phyloP scores from a whole-genome alignment of 2,888 invertebrate genomes.

The Acleris sparsana region DNA sequence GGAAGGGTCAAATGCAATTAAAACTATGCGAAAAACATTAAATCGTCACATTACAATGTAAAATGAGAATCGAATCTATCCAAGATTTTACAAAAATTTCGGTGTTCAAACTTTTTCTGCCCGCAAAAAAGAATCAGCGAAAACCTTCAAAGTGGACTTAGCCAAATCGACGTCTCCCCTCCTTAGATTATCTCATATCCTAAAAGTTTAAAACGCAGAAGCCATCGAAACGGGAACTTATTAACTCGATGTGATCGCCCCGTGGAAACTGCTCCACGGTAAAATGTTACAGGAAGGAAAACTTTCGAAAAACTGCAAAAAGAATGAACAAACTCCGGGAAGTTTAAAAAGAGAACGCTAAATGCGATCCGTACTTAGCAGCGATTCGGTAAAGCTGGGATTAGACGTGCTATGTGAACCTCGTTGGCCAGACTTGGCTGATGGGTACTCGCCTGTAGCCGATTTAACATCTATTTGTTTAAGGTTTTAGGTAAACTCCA shows the following conservation, averaged over 20 bases:
- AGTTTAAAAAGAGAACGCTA: conserved; percentile 79
- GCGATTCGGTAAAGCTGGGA: conserved; percentile 45
- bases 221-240: conserved; percentile 82
- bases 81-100: conserved; percentile 20
- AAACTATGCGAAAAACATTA: too few species aligned
- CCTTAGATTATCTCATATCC: conserved; percentile 82
- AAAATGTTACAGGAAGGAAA: conserved; percentile 81
- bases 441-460: neutral
- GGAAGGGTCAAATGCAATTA: too few species aligned
- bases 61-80: conserved; percentile 9
- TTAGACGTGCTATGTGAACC: conserved; percentile 17
- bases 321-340: conserved; percentile 61
- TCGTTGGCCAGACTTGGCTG: conserved; percentile 7
- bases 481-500: neutral
- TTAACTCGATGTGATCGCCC: conserved; percentile 82
- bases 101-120: conserved; percentile 41
- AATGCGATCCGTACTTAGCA: conserved; percentile 73
- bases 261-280: conserved; percentile 75
- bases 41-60: too few species aligned
- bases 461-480: conserved; percentile 16
- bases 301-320: conserved; percentile 78
- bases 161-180: conserved; percentile 78
- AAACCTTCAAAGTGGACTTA: conserved; percentile 72
- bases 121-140: conserved; percentile 57
- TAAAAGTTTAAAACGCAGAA: conserved; percentile 82